Conservation (phyloP, 2,888 invertebrate genomes). For the Bellardia pandia region DNA sequence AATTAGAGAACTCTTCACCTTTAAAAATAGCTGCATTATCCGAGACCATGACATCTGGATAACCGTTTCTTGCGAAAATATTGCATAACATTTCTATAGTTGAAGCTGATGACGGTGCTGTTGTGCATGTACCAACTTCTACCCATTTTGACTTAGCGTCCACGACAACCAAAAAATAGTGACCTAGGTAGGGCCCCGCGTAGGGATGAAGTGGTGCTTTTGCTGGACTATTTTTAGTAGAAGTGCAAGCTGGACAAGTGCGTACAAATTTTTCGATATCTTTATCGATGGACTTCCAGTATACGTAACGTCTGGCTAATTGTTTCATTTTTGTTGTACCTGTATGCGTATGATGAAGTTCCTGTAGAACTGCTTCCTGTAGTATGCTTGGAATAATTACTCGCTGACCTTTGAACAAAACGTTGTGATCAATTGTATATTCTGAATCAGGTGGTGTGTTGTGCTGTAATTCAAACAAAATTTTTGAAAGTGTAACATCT, state of each 20-base stretch:
- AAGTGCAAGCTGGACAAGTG: constrained; percentile 74
- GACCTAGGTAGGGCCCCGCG: constrained; percentile 26
- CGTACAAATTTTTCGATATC: constrained; percentile 77
- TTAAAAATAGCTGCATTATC: constrained; percentile 8
- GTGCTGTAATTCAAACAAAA: neutral
- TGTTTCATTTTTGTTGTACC: constrained; percentile 78
- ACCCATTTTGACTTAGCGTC: constrained; percentile 55
- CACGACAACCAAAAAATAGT: constrained; percentile 31
- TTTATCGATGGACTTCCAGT: constrained; percentile 76
- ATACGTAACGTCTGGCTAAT: constrained; percentile 76
- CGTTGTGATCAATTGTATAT: neutral
- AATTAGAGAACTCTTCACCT: constrained; percentile 58
- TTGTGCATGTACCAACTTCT: constrained; percentile 23
- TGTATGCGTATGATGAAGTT: constrained; percentile 75
- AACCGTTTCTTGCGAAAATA: too few species aligned
- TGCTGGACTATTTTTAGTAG: neutral
- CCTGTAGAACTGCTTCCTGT: constrained; percentile 61
- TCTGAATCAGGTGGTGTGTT: neutral
- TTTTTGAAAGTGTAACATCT: constrained; percentile 8
- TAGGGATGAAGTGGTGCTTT: constrained; percentile 54
- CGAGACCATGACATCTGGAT: too few species aligned
- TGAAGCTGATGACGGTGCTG: constrained; percentile 56
- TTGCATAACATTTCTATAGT: constrained; percentile 62
- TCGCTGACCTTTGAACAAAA: constrained; percentile 3
- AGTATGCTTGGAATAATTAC: neutral